Evolutionary conservation across 2,797 vertebrate species (phyloP).

Genomic region (Anableps anableps): DNA sequence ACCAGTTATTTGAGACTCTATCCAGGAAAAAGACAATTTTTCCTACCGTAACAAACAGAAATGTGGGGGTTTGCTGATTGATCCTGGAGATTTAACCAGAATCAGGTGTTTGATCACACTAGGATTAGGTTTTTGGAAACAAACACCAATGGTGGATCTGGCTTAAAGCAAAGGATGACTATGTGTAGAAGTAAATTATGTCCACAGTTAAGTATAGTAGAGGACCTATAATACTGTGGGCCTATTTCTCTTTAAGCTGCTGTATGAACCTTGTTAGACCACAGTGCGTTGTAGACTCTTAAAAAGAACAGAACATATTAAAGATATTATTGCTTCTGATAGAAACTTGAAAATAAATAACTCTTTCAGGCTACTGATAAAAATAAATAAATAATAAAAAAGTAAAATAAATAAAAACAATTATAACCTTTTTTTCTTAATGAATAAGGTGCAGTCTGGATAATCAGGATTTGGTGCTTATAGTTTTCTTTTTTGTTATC

Average conservation of each 20-base stretch:
- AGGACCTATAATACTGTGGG: background rate
- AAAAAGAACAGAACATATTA: background rate
- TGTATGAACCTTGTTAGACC: background rate
- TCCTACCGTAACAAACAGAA: background rate
- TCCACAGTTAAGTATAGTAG: background rate
- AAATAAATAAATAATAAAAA: too few relatives aligned
- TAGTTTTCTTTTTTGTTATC: slow-evolving; percentile 7
- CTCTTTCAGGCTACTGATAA: too few relatives aligned
- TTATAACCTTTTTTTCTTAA: slow-evolving; percentile 4
- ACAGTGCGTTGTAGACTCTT: background rate
- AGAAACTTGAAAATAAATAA: too few relatives aligned
- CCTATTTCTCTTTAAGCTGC: too few relatives aligned
- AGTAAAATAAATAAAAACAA: background rate
- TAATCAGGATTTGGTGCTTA: slow-evolving; percentile 16
- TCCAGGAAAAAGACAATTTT: background rate
- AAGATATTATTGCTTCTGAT: too few relatives aligned
- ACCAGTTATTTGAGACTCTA: background rate
- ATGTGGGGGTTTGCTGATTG: too few relatives aligned
- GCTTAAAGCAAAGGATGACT: background rate
- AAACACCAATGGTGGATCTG: background rate
- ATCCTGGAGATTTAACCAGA: too few relatives aligned
- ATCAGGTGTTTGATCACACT: too few relatives aligned
- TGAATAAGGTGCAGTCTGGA: background rate
- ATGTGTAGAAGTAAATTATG: background rate
- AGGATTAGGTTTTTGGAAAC: too few relatives aligned